phyloP scores from a whole-genome alignment of 1,140 invertebrate species.

The Saccostrea echinata region DNA sequence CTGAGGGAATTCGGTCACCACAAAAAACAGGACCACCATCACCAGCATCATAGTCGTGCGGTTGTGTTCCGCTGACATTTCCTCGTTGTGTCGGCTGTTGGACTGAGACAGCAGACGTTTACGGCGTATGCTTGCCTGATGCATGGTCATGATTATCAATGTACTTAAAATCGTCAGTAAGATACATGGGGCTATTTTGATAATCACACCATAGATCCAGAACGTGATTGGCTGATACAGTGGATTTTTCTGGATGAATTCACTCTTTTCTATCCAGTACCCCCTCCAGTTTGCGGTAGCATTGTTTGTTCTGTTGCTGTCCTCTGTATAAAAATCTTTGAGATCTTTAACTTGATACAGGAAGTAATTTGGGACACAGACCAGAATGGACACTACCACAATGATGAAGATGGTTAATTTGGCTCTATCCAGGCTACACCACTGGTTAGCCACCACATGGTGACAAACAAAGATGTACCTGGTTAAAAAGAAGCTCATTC shows the following conservation, averaged over 20 bases:
- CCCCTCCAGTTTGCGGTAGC: conserved; percentile 36
- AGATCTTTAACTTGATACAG: conserved; percentile 67
- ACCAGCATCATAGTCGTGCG: conserved; percentile 95
- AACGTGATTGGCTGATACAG: conserved; percentile 81
- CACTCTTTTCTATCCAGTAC: conserved; percentile 66
- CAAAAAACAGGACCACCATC: conserved; percentile 91
- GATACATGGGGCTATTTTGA: conserved; percentile 90
- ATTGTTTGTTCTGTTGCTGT: conserved; percentile 8
- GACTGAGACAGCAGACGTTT: conserved; percentile 71
- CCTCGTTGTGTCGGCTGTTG: conserved; percentile 66
- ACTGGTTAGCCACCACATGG: conserved; percentile 85
- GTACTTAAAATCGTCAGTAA: conserved; percentile 90
- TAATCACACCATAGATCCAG: conserved; percentile 92
- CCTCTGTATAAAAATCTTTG: neutral
- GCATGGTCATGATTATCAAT: conserved; percentile 88
- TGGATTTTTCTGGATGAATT: conserved; percentile 58
- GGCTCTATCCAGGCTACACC: conserved; percentile 89
- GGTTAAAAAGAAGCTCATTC: neutral
- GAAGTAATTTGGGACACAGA: conserved; percentile 88
- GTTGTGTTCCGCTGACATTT: conserved; percentile 83
- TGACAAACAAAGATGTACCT: conserved; percentile 90
- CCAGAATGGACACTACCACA: conserved; percentile 86
- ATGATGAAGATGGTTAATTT: conserved; percentile 87
- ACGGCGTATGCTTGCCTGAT: conserved; percentile 73
- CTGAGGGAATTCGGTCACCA: conserved; percentile 91